A percentile compares a stretch with the other conserved stretches of the same genome.
Evolutionary conservation across 2,888 invertebrate genomes (phyloP).

Genomic region (Eulithis testata): DNA sequence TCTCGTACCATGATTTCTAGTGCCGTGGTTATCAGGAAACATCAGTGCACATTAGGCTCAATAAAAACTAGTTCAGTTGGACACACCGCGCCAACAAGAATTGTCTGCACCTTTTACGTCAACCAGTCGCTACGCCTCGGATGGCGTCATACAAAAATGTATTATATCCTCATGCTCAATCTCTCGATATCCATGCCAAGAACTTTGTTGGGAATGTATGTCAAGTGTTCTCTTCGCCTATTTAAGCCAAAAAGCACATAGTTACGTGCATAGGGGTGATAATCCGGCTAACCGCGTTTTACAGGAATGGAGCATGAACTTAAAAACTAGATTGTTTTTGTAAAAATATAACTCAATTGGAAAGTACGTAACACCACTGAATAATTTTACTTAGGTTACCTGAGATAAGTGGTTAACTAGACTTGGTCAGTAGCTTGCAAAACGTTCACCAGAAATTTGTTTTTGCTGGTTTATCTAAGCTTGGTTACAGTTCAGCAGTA

Average conservation of each 20-base stretch:
- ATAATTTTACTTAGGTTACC: too few species aligned
- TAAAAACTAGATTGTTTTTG: too few species aligned
- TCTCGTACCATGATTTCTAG: not conserved
- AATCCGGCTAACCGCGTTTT: not conserved
- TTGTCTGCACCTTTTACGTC: not conserved
- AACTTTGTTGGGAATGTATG: constrained; percentile 15
- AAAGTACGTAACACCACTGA: too few species aligned
- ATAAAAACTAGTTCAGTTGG: too few species aligned
- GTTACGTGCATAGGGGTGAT: constrained; percentile 4
- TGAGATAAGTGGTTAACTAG: too few species aligned
- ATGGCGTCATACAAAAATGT: not conserved
- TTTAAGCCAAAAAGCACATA: constrained; percentile 13
- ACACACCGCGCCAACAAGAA: not conserved
- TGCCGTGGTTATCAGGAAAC: not conserved
- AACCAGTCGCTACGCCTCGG: not conserved
- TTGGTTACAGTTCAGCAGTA: not conserved
- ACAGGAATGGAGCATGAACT: not conserved
- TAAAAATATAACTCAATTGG: too few species aligned
- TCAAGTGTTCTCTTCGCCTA: constrained; percentile 11
- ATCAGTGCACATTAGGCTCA: too few species aligned
- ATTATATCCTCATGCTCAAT: not conserved
- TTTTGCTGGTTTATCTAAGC: not conserved
- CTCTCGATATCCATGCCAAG: constrained; percentile 7
- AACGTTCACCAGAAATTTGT: too few species aligned
- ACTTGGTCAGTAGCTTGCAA: too few species aligned